phyloP scores from a whole-genome alignment of 2,113 vertebrate genomes.

The Polyodon spathula region DNA sequence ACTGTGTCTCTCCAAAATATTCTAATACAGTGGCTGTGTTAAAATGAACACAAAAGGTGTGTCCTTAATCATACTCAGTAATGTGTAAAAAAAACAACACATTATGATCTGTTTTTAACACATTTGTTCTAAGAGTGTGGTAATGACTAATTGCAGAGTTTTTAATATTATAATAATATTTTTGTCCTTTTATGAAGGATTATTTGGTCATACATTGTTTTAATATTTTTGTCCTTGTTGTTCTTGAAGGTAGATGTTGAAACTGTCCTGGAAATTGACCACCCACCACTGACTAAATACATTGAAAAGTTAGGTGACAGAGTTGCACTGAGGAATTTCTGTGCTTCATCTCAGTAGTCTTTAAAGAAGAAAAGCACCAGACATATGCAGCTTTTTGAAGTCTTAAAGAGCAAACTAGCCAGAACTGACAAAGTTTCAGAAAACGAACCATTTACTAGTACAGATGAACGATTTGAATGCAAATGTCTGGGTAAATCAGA shows the following conservation, averaged over 20 bases:
- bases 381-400: background rate
- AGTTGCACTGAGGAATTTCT: background rate
- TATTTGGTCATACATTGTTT: background rate
- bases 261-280: background rate
- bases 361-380: background rate
- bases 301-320: background rate
- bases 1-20: too few species aligned
- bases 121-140: too few species aligned
- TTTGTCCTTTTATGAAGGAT: background rate
- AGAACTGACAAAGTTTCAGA: background rate
- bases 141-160: too few species aligned
- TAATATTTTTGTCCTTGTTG: background rate
- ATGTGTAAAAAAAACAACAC: too few species aligned
- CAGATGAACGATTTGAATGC: background rate
- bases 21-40: too few species aligned
- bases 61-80: too few species aligned
- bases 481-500: background rate
- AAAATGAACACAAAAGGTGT: too few species aligned
- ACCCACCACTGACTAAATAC: background rate
- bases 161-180: too few species aligned
- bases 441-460: background rate
- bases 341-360: background rate
- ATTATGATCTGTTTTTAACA: too few species aligned
- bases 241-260: background rate
- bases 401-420: background rate